A percentile compares a stretch with the other conserved stretches of the same genome.
Evolutionary conservation across 2,888 invertebrate species (phyloP).

Genomic region (Germaria angustata): DNA sequence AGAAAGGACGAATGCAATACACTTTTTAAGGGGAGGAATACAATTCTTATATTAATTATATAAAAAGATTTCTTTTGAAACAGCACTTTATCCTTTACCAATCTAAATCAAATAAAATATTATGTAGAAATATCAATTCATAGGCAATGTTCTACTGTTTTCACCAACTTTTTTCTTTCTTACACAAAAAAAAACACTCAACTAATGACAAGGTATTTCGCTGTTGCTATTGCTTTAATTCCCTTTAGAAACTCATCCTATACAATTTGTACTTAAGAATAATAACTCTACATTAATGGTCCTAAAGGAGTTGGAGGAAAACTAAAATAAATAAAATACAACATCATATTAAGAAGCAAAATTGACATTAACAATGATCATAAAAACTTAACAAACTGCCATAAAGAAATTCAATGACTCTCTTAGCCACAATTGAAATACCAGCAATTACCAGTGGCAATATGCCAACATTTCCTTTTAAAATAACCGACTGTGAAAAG

Average conservation of each 20-base stretch:
- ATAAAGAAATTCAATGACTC: slow-evolving; percentile 65
- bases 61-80: too few species aligned
- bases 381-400: slow-evolving; percentile 65
- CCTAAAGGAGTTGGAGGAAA: neutral
- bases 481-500: neutral
- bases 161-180: too few species aligned
- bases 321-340: slow-evolving; percentile 20
- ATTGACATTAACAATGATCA: slow-evolving; percentile 66
- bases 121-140: too few species aligned
- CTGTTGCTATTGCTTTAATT: slow-evolving; percentile 6
- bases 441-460: slow-evolving; percentile 73
- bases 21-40: too few species aligned
- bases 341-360: slow-evolving; percentile 51
- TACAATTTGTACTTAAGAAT: slow-evolving; percentile 60
- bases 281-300: slow-evolving; percentile 61
- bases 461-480: slow-evolving; percentile 57
- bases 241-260: slow-evolving; percentile 44
- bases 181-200: neutral
- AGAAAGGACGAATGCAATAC: too few species aligned
- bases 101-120: too few species aligned
- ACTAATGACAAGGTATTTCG: neutral
- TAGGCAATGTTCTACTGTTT: too few species aligned
- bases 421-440: slow-evolving; percentile 67
- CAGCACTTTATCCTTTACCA: too few species aligned
- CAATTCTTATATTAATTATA: too few species aligned